phyloP scores from a whole-genome alignment of 1,140 invertebrate species.

The Myzus persicae region DNA sequence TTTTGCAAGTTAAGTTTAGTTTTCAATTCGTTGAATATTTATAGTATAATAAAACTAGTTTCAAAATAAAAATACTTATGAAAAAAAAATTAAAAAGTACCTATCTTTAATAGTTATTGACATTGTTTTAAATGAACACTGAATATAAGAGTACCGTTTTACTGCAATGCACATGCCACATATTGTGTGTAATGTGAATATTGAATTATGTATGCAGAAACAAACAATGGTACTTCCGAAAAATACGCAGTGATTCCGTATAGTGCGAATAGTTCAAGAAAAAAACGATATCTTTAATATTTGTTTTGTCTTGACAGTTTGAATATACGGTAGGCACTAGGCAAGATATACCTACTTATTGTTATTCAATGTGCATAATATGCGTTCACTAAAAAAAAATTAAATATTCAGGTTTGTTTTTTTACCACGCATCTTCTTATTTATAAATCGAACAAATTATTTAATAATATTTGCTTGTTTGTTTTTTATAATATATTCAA shows the following conservation, averaged over 20 bases:
- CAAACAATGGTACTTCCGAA: not conserved
- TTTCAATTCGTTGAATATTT: accelerated
- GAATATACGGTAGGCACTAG: not conserved
- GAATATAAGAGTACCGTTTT: not conserved
- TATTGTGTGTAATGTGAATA: not conserved
- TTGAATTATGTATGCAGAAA: not conserved
- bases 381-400: not conserved
- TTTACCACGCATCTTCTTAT: not conserved
- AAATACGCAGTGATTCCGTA: not conserved
- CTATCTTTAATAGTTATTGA: not conserved
- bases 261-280: not conserved
- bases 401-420: not conserved
- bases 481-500: not conserved
- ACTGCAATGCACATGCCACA: not conserved
- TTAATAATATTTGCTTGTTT: not conserved
- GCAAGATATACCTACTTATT: not conserved
- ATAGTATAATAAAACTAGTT: not conserved
- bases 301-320: not conserved
- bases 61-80: not conserved
- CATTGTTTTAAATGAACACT: not conserved
- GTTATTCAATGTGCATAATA: not conserved
- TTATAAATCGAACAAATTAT: not conserved
- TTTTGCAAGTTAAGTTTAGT: not conserved
- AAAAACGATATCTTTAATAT: not conserved
- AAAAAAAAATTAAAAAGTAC: not conserved